Evolutionary conservation across 2,797 vertebrate genomes (phyloP).

Genomic region (Sciurus vulgaris): DNA sequence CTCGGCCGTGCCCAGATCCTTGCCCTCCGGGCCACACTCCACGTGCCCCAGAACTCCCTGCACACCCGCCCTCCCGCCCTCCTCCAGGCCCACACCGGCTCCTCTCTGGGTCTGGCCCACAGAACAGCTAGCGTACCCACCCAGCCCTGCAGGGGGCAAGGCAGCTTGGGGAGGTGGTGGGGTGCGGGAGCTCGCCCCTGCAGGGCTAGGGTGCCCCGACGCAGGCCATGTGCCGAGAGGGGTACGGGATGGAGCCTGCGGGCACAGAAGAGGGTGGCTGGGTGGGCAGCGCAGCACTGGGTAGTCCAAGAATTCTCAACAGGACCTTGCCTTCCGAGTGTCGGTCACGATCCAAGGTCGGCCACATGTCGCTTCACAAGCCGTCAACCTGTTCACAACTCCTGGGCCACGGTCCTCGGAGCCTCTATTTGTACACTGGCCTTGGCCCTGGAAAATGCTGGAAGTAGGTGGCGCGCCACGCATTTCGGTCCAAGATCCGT

Average conservation of each 20-base stretch:
- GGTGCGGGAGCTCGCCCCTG: background rate
- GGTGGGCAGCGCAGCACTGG: background rate
- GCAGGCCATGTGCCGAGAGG: background rate
- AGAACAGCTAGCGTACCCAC: background rate
- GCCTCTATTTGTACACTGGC: background rate
- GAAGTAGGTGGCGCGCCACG: background rate
- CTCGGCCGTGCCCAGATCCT: background rate
- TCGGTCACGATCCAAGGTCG: background rate
- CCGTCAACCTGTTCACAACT: background rate
- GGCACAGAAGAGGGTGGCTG: background rate
- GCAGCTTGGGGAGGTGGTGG: background rate
- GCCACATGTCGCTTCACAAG: background rate
- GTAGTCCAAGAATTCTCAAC: background rate
- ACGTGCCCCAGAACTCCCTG: background rate
- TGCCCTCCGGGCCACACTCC: background rate
- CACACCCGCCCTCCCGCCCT: background rate
- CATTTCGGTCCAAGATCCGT: background rate
- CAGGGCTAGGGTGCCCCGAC: background rate
- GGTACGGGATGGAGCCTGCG: background rate
- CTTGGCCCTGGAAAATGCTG: background rate
- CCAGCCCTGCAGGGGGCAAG: background rate
- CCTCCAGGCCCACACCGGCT: background rate
- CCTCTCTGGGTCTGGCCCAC: background rate
- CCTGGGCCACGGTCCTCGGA: background rate
- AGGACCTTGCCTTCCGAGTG: background rate